Percentiles rank a stretch among this genome's conserved stretches.
Evolutionary conservation across 2,113 vertebrate genomes (phyloP).

Genomic region (Promerops cafer): DNA sequence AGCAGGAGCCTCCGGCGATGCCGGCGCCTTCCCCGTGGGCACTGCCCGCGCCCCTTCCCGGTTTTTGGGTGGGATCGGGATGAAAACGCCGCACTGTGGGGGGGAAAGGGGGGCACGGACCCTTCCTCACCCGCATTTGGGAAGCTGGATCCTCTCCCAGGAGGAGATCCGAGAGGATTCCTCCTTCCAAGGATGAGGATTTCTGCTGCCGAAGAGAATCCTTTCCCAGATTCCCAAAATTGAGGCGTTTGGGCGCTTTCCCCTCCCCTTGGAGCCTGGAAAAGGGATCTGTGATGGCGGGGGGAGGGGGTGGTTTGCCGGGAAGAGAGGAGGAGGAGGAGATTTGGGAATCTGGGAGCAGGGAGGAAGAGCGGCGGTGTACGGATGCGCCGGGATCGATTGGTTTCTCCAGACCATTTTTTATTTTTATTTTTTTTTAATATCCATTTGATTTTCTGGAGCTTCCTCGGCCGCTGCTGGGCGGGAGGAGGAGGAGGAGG

Average conservation of each 20-base stretch:
- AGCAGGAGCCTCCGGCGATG: neutral
- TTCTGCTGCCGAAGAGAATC: neutral
- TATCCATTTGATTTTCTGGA: neutral
- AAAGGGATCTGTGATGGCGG: neutral
- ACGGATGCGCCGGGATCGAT: neutral
- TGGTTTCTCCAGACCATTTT: neutral
- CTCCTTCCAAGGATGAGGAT: neutral
- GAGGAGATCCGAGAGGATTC: neutral
- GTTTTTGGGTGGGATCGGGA: neutral
- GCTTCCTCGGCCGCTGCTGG: neutral
- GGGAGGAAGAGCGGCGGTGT: neutral
- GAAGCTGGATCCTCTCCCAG: neutral
- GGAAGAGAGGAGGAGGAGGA: constrained; percentile 2
- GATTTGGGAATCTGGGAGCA: neutral
- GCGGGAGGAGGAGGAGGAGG: neutral
- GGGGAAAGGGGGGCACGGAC: rapidly evolving
- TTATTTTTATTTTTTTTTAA: neutral
- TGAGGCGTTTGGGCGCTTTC: neutral
- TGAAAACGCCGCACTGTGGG: neutral
- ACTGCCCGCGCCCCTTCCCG: neutral
- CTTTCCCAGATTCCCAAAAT: neutral
- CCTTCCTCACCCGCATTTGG: rapidly evolving
- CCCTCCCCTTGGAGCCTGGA: neutral
- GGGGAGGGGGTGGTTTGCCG: neutral
- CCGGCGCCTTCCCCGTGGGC: neutral